phyloP scores from a whole-genome alignment of 23 tunicate species.

The Styela clava region DNA sequence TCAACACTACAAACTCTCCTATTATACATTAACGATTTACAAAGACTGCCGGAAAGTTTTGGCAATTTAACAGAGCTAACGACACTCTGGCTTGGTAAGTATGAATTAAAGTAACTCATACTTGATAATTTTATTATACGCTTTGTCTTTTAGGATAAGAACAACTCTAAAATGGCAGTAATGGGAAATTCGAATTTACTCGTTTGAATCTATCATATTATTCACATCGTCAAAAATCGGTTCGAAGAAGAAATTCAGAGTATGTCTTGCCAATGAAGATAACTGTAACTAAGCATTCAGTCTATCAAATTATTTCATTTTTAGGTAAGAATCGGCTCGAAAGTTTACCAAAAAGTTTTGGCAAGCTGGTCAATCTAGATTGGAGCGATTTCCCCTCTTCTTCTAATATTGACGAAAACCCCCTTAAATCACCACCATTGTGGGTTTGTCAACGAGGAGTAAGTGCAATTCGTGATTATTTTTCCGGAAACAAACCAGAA shows the following conservation, averaged over 20 bases:
- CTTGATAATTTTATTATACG: no score
- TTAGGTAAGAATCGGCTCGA: constrained; percentile 62
- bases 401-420: constrained; percentile 70
- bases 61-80: constrained; percentile 38
- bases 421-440: constrained; percentile 67
- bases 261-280: no score
- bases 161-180: no score
- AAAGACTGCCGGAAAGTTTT: constrained; percentile 43
- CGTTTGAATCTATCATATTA: no score
- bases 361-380: constrained; percentile 60
- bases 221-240: no score
- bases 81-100: constrained; percentile 79
- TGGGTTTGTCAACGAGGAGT: constrained; percentile 58
- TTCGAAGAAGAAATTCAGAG: no score
- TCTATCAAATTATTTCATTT: constrained; percentile 7
- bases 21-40: constrained; percentile 53
- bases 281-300: no score
- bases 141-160: no score
- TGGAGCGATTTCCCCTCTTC: constrained; percentile 63
- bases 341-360: constrained; percentile 62
- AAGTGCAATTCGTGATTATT: constrained; percentile 51
- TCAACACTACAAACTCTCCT: constrained; percentile 49
- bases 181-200: no score
- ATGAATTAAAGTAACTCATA: neutral
- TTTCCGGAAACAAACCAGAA: neutral